Evolutionary conservation across 2,888 invertebrate genomes (phyloP).

Genomic region (Tetragonula carbonaria): DNA sequence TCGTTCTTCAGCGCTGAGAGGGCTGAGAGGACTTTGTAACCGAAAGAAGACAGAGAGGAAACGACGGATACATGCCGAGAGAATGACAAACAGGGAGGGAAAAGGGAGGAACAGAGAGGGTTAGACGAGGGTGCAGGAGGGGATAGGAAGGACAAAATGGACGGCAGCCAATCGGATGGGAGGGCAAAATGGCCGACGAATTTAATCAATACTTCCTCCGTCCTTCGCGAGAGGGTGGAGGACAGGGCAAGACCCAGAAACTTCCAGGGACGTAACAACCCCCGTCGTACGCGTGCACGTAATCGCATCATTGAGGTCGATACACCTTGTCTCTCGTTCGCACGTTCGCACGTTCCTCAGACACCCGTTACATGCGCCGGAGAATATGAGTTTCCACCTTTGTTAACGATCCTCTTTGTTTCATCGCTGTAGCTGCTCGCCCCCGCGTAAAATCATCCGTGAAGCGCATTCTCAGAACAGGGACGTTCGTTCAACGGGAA

Average conservation of each 20-base stretch:
- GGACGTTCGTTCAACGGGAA: neutral
- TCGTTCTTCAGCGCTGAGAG: constrained; percentile 45
- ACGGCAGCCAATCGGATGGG: constrained; percentile 80
- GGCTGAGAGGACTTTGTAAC: constrained; percentile 58
- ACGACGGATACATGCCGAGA: neutral
- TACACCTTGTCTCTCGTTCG: constrained; percentile 44
- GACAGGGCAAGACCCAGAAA: constrained; percentile 77
- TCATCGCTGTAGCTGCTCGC: neutral
- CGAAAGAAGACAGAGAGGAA: constrained; percentile 53
- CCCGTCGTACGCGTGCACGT: constrained; percentile 25
- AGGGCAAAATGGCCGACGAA: constrained; percentile 82
- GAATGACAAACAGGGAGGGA: constrained; percentile 28
- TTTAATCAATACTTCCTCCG: constrained; percentile 83
- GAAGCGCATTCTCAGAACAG: neutral
- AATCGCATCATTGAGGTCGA: constrained; percentile 81
- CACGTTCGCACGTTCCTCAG: neutral
- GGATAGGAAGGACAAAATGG: constrained; percentile 81
- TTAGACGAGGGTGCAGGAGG: constrained; percentile 33
- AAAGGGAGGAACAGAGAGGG: constrained; percentile 53
- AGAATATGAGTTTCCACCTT: constrained; percentile 12
- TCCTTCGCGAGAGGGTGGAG: constrained; percentile 73
- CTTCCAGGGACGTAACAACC: constrained; percentile 81
- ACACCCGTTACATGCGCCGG: constrained; percentile 38
- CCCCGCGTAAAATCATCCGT: neutral
- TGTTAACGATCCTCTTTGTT: constrained; percentile 24